Evolutionary conservation across 2,888 invertebrate genomes (phyloP).

Genomic region (Eucera pruinosa): DNA sequence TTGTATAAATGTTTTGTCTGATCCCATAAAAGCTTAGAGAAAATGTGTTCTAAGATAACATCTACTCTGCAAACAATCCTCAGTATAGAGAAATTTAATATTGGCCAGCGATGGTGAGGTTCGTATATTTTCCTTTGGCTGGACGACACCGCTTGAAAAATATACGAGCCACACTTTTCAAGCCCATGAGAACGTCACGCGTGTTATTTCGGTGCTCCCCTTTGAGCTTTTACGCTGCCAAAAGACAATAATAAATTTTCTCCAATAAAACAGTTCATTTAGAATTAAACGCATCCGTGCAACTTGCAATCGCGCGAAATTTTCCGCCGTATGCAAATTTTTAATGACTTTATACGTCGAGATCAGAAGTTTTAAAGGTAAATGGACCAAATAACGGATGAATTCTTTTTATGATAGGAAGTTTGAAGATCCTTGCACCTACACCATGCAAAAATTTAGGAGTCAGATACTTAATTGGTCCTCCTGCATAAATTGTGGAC

Average conservation of each 20-base stretch:
- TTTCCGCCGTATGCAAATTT: not conserved
- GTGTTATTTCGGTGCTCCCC: slow-evolving; percentile 58
- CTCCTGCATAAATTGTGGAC: slow-evolving; percentile 63
- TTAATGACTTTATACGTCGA: not conserved
- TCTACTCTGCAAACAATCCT: slow-evolving; percentile 44
- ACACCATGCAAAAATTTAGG: slow-evolving; percentile 72
- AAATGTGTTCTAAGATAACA: slow-evolving; percentile 48
- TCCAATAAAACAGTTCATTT: slow-evolving; percentile 7
- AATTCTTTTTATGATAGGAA: slow-evolving; percentile 58
- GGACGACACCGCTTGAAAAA: slow-evolving; percentile 71
- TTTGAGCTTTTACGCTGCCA: slow-evolving; percentile 51
- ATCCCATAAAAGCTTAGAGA: slow-evolving; percentile 37
- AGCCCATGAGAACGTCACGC: slow-evolving; percentile 55
- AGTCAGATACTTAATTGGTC: slow-evolving; percentile 74
- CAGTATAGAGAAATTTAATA: slow-evolving; percentile 70
- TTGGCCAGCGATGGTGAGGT: slow-evolving; percentile 50
- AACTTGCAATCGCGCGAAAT: not conserved
- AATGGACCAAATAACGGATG: too few species aligned
- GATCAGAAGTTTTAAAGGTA: too few species aligned
- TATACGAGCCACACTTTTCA: slow-evolving; percentile 66
- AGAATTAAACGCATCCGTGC: not conserved
- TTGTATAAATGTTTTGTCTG: slow-evolving; percentile 27
- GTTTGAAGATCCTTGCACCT: slow-evolving; percentile 71
- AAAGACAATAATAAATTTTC: slow-evolving; percentile 37
- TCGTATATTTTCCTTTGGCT: slow-evolving; percentile 73